phyloP scores from a whole-genome alignment of 2,797 vertebrate species.

The Alfaro cultratus region DNA sequence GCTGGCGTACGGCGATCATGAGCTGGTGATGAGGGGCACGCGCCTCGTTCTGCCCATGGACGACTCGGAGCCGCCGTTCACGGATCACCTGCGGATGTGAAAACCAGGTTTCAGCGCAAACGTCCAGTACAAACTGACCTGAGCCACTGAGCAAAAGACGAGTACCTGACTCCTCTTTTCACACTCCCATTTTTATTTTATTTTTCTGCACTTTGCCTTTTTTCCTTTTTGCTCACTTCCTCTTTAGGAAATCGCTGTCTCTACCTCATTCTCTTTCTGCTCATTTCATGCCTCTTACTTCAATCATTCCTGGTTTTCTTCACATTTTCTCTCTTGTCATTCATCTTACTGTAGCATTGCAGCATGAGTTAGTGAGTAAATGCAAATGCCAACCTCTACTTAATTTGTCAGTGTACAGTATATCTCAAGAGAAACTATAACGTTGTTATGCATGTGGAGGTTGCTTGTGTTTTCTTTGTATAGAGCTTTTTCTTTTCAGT shows the following conservation, averaged over 20 bases:
- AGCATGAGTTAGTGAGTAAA: constrained; percentile 73
- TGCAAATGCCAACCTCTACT: constrained; percentile 56
- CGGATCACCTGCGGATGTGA: constrained; percentile 73
- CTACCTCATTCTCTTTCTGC: constrained; percentile 78
- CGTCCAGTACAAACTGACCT: constrained; percentile 41
- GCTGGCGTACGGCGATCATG: constrained; percentile 88
- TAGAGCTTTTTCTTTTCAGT: constrained; percentile 28
- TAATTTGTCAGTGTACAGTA: constrained; percentile 64
- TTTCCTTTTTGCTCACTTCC: constrained; percentile 25
- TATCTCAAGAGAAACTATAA: constrained; percentile 69
- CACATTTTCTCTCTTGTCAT: constrained; percentile 39
- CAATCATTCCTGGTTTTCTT: constrained; percentile 48
- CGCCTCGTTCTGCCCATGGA: constrained; percentile 97
- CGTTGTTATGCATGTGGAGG: constrained; percentile 74
- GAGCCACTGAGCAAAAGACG: constrained; percentile 52
- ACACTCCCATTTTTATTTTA: constrained; percentile 9
- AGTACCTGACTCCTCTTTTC: constrained; percentile 46
- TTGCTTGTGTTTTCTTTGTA: constrained; percentile 64
- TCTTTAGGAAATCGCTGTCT: constrained; percentile 64
- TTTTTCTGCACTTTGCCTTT: constrained; percentile 12
- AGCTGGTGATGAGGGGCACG: constrained; percentile 93
- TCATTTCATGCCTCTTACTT: constrained; percentile 47
- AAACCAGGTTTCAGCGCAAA: constrained; percentile 5
- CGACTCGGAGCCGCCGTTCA: constrained; percentile 90
- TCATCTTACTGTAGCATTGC: constrained; percentile 66